A percentile compares a stretch with the other conserved stretches of the same genome.
Evolutionary conservation across 1,140 invertebrate species (phyloP).

Genomic region (Drosophila setifemur): DNA sequence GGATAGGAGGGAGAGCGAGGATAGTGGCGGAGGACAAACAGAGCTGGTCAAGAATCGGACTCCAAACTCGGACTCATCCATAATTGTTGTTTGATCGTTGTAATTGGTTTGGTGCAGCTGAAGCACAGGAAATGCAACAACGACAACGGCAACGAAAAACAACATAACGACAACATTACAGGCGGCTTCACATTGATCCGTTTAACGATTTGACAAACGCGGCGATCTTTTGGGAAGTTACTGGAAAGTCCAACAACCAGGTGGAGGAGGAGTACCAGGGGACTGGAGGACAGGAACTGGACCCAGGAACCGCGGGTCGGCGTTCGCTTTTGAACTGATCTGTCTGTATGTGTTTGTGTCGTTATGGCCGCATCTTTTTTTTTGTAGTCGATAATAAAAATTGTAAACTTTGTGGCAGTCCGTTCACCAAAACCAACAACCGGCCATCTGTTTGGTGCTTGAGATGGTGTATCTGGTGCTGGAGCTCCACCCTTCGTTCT

Average conservation of each 20-base stretch:
- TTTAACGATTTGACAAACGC: conserved; percentile 73
- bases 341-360: conserved; percentile 4
- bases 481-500: conserved; percentile 20
- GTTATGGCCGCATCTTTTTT: conserved; percentile 39
- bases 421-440: background rate
- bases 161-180: conserved; percentile 44
- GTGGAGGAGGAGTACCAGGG: too few relatives aligned
- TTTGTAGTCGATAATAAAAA: conserved; percentile 69
- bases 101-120: conserved; percentile 72
- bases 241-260: background rate
- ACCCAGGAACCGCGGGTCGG: conserved; percentile 15
- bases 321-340: conserved; percentile 34
- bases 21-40: background rate
- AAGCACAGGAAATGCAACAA: conserved; percentile 64
- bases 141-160: too few relatives aligned
- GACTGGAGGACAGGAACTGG: conserved; percentile 4
- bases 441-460: conserved; percentile 9
- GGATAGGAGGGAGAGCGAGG: background rate
- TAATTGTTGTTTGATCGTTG: conserved; percentile 81
- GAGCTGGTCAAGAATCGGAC: conserved; percentile 44
- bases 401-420: conserved; percentile 57
- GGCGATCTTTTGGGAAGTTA: conserved; percentile 24
- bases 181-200: conserved; percentile 73
- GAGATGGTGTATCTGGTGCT: background rate
- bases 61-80: conserved; percentile 35